Base-by-base conservation (phyloP, 2,888 invertebrate species). In the Mythimna impura region DNA sequence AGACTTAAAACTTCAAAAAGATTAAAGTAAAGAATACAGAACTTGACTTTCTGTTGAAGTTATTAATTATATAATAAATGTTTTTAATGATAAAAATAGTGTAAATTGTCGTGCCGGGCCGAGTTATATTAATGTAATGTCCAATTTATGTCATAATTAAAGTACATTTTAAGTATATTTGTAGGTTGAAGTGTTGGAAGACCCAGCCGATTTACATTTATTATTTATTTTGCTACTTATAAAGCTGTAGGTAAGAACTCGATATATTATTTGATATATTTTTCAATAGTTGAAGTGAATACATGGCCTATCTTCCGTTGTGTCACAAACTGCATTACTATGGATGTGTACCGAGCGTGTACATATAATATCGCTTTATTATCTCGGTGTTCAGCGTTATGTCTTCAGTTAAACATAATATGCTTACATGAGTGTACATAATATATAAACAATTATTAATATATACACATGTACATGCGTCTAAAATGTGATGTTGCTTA, bases 401-500 rank as follows among this genome's bases (percentile, higher is more conserved):
- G 61, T 73, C 43, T 66, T 80, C 55, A 78, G 71, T 81, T 78
- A 22, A 34, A 61, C 55, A 78, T 61, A 58, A 66, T 22, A 47
- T 40, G 73, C 74, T 71, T 78, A 43, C 50, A 71, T 71, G 69
- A 73, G 76, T 82, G 76, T 75, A 83, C 67, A 73, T 73, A 57
- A 66, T 66, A 74, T 77, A 70, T 74, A 65, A 67, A 74, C 67
- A 58, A 58, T 70, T 65, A 60, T 66, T 60, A 65, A 79, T 73
- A 78, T 76, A 76, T 76, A 76, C 73, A 75, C 62, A 66, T 75
- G 66, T 81, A 77, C 57, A 73, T 75, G 75, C 82, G 66, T 83
- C 57, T 84, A 72, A 68, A 76, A 68, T 76, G 76, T 81, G 76
- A 78, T 84, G 80, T 84, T 66, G 83, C 83, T 84, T 84, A 54